Percentiles rank a stretch among this genome's conserved stretches.
Conservation (phyloP, 1,140 invertebrate species). For the Musca vetustissima region DNA sequence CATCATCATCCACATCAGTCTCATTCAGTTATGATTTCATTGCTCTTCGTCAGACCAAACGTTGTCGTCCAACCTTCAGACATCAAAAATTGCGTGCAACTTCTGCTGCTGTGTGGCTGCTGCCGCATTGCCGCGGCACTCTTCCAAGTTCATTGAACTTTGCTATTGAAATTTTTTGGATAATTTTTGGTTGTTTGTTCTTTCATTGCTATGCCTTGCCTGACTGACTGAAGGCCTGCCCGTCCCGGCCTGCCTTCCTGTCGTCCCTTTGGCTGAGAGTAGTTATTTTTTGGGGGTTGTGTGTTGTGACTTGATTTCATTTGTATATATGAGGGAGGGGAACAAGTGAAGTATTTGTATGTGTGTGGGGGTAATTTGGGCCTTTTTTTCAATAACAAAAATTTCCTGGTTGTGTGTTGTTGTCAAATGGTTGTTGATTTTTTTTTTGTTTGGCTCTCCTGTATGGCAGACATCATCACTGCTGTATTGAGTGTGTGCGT, state of each 20-base stretch:
- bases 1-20: not conserved
- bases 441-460: constrained; percentile 6
- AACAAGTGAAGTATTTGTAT: not conserved
- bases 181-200: not conserved
- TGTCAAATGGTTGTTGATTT: not conserved
- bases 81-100: not conserved
- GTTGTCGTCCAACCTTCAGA: no score
- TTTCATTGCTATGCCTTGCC: no score
- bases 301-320: not conserved
- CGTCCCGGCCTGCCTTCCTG: not conserved
- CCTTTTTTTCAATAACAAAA: not conserved
- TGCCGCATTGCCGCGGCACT: not conserved
- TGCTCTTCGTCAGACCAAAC: no score
- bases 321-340: no score
- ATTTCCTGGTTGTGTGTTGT: constrained; percentile 7
- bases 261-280: no score
- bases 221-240: not conserved
- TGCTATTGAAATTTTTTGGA: constrained; percentile 54
- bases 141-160: constrained; percentile 54
- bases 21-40: not conserved
- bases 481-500: not conserved
- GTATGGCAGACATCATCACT: not conserved
- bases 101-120: no score
- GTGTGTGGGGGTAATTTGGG: not conserved
- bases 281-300: no score